These are phyloP conservation scores for Octonoba sinensis DNA, from an alignment of 2,888 invertebrate genomes.

Conservation along the genomic window DNA sequence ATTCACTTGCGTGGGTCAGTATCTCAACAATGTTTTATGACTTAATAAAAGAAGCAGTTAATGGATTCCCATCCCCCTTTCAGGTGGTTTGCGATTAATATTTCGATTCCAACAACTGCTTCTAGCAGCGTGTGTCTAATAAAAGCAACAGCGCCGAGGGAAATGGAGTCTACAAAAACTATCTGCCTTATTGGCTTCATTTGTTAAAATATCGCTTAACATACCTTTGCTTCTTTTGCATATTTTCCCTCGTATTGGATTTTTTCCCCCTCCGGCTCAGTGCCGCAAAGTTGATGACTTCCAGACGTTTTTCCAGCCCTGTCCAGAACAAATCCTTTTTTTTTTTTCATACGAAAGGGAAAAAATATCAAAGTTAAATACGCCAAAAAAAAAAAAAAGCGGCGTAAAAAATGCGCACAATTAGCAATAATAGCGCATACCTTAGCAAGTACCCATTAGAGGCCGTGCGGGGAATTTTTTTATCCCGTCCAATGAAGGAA, in stretches of 20 bases:
- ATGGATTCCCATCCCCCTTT: background rate
- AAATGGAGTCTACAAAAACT: conserved; percentile 1
- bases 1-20: too few species aligned
- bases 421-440: conserved; percentile 64
- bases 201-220: conserved; percentile 63
- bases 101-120: conserved; percentile 39
- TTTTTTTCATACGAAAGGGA: conserved; percentile 3
- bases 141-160: conserved; percentile 46
- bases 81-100: conserved; percentile 35
- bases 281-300: conserved; percentile 48
- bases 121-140: conserved; percentile 26
- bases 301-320: conserved; percentile 32
- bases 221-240: conserved; percentile 36
- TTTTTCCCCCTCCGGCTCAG: conserved; percentile 1
- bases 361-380: too few species aligned
- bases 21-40: too few species aligned
- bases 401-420: conserved; percentile 47
- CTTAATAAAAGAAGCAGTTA: too few species aligned
- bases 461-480: conserved; percentile 41
- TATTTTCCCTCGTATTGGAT: conserved; percentile 17
- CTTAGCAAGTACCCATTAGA: conserved; percentile 53
- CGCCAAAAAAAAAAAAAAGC: conserved; percentile 32
- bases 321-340: conserved; percentile 24
- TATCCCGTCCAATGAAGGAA: conserved; percentile 7
- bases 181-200: conserved; percentile 57